Evolutionary conservation across 2,888 invertebrate genomes (phyloP), one percentile per base, ranked within the genome.

Genomic region (Heteromyza rotundicornis): DNA sequence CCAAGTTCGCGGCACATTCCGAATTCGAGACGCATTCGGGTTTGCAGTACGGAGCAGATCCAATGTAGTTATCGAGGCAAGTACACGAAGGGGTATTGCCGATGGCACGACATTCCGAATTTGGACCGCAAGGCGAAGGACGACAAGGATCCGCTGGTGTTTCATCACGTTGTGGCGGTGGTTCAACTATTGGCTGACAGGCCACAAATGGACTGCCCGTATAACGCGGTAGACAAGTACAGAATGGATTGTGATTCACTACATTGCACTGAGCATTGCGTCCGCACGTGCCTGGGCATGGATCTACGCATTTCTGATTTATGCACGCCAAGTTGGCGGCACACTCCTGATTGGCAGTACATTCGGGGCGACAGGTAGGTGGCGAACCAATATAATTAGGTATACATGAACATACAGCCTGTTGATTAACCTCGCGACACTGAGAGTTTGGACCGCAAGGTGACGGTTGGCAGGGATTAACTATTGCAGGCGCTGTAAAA

Each of bases 401-500:
- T 59, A 88, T 78, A 75, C 91, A 92, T 1, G 90, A 89, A 76
- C 91, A 91, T 5, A 90, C 88, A 1, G 90, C 89, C 78, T 91
- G 90, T 55, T 87, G 87, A 73, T 91, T 91, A 1, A 87, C 82
- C 66, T 86, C 85, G 68, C 89, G 87, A 76, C 92, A 92, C 77
- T 90, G 90, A 70, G 92, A 91, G 76, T 91, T 90, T 12, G 90
- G 89, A 19, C 92, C 92, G 73, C 92, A 92, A 0, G 90, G 91
- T 51, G 89, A 87, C 50, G 88, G 87, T 63, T 83, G 83, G 66
- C 87, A 86, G 35, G 88, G 87, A 64, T 86, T 85, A 65, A 76
- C 64, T 40, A 80, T 77, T 44, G 73, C 72, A 24, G 84, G 85
- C n/a, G 70, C 75, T 80, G 73, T 23, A 74, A 70, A 60, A 49